A percentile compares a stretch with the other conserved stretches of the same genome.
These are phyloP conservation scores for Macroramphosus scolopax DNA, from an alignment of 2,797 vertebrate species.

Conservation along the genomic window DNA sequence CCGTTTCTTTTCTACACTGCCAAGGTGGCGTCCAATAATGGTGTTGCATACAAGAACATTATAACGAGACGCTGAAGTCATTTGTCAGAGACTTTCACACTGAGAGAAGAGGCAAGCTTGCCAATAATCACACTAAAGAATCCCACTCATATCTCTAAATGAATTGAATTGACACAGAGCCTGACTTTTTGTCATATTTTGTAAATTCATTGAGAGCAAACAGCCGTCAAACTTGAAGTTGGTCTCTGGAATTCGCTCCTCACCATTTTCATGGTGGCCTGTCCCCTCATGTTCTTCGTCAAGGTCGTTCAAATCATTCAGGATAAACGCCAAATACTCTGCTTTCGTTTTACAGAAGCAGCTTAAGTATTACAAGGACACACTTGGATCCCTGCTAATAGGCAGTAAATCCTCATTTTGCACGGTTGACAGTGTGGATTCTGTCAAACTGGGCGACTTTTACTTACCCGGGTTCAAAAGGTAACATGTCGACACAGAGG, in stretches of 20 bases:
- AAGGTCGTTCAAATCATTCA: too few relatives aligned
- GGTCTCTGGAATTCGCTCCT: too few relatives aligned
- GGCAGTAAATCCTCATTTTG: constrained; percentile 56
- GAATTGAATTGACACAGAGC: too few relatives aligned
- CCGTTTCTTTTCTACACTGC: background rate
- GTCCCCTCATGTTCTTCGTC: too few relatives aligned
- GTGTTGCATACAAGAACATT: constrained; percentile 18
- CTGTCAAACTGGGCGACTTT: constrained; percentile 50
- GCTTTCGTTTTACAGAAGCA: constrained; percentile 24
- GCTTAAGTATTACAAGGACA: constrained; percentile 27
- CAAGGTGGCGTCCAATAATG: constrained; percentile 7
- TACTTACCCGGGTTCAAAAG: constrained; percentile 65
- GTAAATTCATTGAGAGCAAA: too few relatives aligned
- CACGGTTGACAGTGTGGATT: constrained; percentile 29
- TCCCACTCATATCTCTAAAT: too few relatives aligned
- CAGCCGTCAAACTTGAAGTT: too few relatives aligned
- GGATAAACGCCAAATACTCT: constrained; percentile 18
- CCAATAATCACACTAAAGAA: too few relatives aligned
- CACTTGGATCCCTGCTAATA: constrained; percentile 45
- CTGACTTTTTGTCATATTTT: too few relatives aligned
- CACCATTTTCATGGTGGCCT: too few relatives aligned
- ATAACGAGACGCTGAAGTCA: constrained; percentile 25
- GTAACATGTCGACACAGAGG: constrained; percentile 48
- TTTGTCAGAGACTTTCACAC: constrained; percentile 62
- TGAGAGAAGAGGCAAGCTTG: constrained; percentile 52